Base-by-base conservation (phyloP, 2,113 vertebrate genomes). In the Leptobrachium ailaonicum region DNA sequence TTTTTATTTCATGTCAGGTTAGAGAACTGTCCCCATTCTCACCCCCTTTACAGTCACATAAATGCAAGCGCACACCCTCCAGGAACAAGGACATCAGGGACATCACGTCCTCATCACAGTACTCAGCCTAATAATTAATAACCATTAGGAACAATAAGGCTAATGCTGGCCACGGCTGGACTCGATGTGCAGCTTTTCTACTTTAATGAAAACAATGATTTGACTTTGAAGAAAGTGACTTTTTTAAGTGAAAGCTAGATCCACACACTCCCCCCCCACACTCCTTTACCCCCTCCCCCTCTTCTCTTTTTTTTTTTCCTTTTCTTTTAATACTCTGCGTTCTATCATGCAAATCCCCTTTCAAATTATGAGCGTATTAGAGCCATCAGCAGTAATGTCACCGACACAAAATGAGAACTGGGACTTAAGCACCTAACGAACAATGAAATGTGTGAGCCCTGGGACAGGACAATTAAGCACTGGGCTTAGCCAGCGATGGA, bases 261-360 rank as follows among this genome's bases (percentile, higher is more conserved):
- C 91, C 89, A 73, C 87, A 91, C 88, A 90, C 89, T 81, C 87
- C 79, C 71, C 60, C 74, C 79, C 47, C 71, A 45, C 64, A 50
- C 47, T 62, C 53, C 11, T 71, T 50, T 71, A 50, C 43, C 43
- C 77, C 0, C 66, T 53, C 43, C 43, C 77, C 0, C 66, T 66
- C 81, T 41, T 82, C 82, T 42, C 69, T 81, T 79, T 66, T 60
- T 83, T 84, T 88, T 91, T 89, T 94, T 90, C 20, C 93, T 94
- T 95, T 97, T 96, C 94, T 95, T 98, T 98, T 98, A 98, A 98
- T 98, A 96, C 96, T 97, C 96, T 95, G 95, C 95, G 97, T 96
- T 98, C 97, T 98, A 98, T 98, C 97, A 99, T 99, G 97, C 97
- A 98, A 98, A 98, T 98, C 97, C 97, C 97, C 96, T 98, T 99